Evolutionary conservation across 2,888 invertebrate species (phyloP), one percentile per base, ranked within the genome.

Genomic region (Leucophenga montana): DNA sequence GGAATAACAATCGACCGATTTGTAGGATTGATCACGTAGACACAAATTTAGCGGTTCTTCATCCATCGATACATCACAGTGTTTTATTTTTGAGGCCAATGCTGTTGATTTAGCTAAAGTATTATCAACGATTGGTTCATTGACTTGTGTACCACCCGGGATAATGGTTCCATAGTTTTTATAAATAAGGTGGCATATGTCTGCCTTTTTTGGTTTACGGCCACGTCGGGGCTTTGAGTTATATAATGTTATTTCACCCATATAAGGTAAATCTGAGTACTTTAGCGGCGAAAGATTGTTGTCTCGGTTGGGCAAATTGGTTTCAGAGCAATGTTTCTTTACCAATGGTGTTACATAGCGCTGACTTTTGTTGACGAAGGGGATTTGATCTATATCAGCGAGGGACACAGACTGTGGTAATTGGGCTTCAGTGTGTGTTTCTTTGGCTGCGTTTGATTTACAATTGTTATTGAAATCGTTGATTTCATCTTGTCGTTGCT

Each of bases 171-270:
- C 96, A 85, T 96, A 96, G 87, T 96, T 96, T 86, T 96, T 96
- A 84, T 96, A 96, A 77, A 96, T 96, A 56, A 96, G 89, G 84
- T 96, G 96, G 77, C 96, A 96, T 76, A 97, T 97, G 84, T 96
- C 96, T 0, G 96, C 95, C 87, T 97, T 96, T 85, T 96, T 96
- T 0, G 96, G 97, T 84, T 97, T 97, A 18, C 96, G 90, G 0
- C 96, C 96, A 73, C 97, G 90, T 48, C 96, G 89, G 0, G 96
- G 96, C 78, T 95, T 95, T 14, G 94, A 94, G 88, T 96, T 95
- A 85, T 96, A 95, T 68, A 96, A 88, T 0, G 96, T 96, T 91
- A 96, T 95, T 87, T 96, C 96, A 0, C 96, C 96, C 96, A 96
- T 96, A 88, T 96, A 96, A 0, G 96, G 96, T 59, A 96, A 89